Evolutionary conservation across 2,113 vertebrate genomes (phyloP), one percentile per base, ranked within the genome.

Genomic region (Acinonyx jubatus): DNA sequence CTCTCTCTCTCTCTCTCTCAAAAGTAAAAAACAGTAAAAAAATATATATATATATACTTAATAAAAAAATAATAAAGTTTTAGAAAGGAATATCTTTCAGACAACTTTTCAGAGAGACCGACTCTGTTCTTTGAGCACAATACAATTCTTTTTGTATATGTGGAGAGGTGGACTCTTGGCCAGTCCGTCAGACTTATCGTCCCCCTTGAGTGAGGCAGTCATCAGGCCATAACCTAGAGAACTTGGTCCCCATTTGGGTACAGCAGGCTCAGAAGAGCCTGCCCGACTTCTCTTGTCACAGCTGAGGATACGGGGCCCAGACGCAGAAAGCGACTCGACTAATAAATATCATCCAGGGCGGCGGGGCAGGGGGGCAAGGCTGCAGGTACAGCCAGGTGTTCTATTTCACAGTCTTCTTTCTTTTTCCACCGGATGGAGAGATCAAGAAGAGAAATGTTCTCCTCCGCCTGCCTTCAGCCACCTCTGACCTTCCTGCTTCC

Each of bases 281-380:
- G 14, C 41, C 31, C 33, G 31, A 29, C 25, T 91, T 93, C 36
- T n/a, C 69, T 78, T 76, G 31, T 82, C 45, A 65, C 27, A 66
- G 36, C 45, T 18, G 48, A 66, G 61, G 38, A 83, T n/a, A 23
- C 33, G 16, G 23, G 19, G 4, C 19, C 25, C 27, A 83, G 12
- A 23, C 14, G n/a, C 57, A 78, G 38, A 84, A 4, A 27, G 21
- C 6, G 48, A 65, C 19, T 19, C 31, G 4, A 7, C 27, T 36
- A 4, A 25, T 4, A 9, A 4, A 25, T 4, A 9, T 79, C 11
- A 27, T 29, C 5, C 1, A 31, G 15, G 38, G 74, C 7, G 7
- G 7, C 0, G 45, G 45, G 45, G 45, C 45, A 8, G 13, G 6
- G 1, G 6, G 71, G 4, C 23, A 69, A n/a, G 66, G 10, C 61